Base-by-base conservation (phyloP, 2,113 vertebrate species). In the Camarhynchus parvulus region DNA sequence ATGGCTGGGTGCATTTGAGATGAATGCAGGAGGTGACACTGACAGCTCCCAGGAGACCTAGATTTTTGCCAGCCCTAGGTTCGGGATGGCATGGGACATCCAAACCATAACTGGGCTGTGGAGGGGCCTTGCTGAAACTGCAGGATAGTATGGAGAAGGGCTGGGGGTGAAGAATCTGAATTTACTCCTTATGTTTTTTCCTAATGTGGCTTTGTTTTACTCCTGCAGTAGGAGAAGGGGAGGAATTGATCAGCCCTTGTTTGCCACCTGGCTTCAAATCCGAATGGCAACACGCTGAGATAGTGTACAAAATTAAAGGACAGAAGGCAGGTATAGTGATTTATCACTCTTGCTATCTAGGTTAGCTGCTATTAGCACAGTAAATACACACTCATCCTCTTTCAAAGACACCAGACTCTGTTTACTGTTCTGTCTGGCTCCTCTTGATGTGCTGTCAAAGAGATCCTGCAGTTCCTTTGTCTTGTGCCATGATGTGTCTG, bases 191-290 rank as follows among this genome's bases (percentile, higher is more conserved):
- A 2, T 5, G 8, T 16, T 82, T 76, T 87, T 52, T 37, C 31
- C 61, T 87, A 18, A 68, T 9, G 16, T 68, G 64, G 18, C 31
- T 67, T 87, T 77, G 33, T 55, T 79, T 94, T 61, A 72, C 20
- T 92, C 41, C 91, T 95, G 79, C 98, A 99, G 98, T 98, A 93
- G 97, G 94, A 87, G 97, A 98, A 95, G 98, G 97, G 75, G 97
- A 97, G 55, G 98, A 98, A 67, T 95, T 99, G 92, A 76, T 98
- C 93, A 99, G 99, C 85, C 98, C 99, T n/a, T 99, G 99, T 95
- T 95, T 99, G 59, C 91, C 99, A 87, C 97, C 99, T 22, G 97
- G 97, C 77, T 99, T 98, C 95, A 98, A 96, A 56, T 98, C 98
- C 11, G 97, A 98, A 15, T 99, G 99, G 99, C 97, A 99, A 3